These are phyloP conservation scores for Heliconius erato DNA, from an alignment of 2,888 invertebrate species.

Conservation along the genomic window DNA sequence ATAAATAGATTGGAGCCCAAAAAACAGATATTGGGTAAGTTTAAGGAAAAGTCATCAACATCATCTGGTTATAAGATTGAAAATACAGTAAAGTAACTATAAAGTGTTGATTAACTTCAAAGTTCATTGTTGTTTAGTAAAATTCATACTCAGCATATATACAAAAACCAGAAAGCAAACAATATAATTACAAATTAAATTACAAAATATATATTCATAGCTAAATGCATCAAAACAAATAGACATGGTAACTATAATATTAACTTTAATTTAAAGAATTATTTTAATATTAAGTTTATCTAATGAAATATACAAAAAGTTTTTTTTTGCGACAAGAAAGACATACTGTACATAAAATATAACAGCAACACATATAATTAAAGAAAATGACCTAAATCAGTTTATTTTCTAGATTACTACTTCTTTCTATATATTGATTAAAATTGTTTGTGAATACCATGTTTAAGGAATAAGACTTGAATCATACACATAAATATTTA, in stretches of 20 bases:
- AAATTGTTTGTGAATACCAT: neutral
- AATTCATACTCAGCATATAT: neutral
- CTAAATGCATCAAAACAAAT: conserved; percentile 11
- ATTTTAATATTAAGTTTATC: neutral
- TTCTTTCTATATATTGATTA: neutral
- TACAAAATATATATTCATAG: neutral
- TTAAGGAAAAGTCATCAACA: neutral
- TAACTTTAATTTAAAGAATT: neutral
- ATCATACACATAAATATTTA: too few relatives aligned
- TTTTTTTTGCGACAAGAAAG: neutral
- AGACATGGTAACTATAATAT: neutral
- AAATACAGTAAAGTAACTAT: neutral
- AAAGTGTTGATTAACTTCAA: neutral
- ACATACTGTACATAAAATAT: neutral
- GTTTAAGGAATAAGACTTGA: too few relatives aligned
- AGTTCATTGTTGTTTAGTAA: neutral
- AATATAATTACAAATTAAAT: neutral
- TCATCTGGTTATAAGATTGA: neutral
- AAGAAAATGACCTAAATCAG: neutral
- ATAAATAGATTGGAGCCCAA: conserved; percentile 3
- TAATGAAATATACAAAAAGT: neutral
- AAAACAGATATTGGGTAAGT: neutral
- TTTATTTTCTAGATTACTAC: neutral
- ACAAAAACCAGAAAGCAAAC: neutral
- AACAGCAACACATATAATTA: too few relatives aligned